A percentile compares a stretch with the other conserved stretches of the same genome.
Conservation (phyloP, 2,797 vertebrate genomes). For the Steatocranus sp. region DNA sequence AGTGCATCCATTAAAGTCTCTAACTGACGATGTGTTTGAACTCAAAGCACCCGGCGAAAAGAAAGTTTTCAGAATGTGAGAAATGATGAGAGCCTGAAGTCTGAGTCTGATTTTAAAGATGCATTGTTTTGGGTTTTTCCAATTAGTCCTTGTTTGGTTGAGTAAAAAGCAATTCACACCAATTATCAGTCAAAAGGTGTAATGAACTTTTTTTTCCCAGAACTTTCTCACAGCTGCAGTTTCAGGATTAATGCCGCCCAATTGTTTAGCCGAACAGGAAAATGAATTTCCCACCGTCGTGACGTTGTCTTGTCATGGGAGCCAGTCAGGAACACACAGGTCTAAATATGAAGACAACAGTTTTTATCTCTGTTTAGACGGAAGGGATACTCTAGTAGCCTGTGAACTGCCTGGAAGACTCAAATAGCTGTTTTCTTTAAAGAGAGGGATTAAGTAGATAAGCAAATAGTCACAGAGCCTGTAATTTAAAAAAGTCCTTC, state of each 20-base stretch:
- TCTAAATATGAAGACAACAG: slow-evolving; percentile 39
- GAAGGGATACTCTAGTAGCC: slow-evolving; percentile 57
- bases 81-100: background rate
- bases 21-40: background rate
- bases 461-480: slow-evolving; percentile 29
- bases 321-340: slow-evolving; percentile 38
- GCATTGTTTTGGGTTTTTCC: slow-evolving; percentile 5
- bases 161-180: background rate
- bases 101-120: background rate
- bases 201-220: slow-evolving; percentile 10
- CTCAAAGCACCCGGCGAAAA: background rate
- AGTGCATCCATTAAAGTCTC: background rate
- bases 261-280: background rate
- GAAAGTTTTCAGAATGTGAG: background rate
- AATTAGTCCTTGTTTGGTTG: background rate
- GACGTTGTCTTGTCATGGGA: slow-evolving; percentile 46
- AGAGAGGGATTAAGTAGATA: slow-evolving; percentile 36
- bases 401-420: slow-evolving; percentile 55
- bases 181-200: slow-evolving; percentile 14
- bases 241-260: slow-evolving; percentile 32
- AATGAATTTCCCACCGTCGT: slow-evolving; percentile 47
- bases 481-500: slow-evolving; percentile 27
- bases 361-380: slow-evolving; percentile 46
- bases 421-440: slow-evolving; percentile 64
- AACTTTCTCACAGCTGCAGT: slow-evolving; percentile 50